Conservation (phyloP, 2,797 vertebrate genomes). For the Morus bassanus region DNA sequence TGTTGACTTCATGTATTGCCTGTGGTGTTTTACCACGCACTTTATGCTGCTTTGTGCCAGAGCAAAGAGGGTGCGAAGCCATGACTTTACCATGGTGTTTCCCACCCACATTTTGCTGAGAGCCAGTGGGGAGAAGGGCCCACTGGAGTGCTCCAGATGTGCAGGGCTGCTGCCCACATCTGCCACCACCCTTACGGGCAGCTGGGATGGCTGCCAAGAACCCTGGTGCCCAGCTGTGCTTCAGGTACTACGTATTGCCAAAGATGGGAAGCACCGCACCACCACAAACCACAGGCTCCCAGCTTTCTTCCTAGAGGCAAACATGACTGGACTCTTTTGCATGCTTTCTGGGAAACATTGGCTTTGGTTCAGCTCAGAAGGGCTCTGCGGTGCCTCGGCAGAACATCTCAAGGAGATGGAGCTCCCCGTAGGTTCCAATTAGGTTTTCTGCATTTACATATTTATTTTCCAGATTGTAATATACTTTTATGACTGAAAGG, state of each 20-base stretch:
- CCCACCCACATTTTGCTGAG: background rate
- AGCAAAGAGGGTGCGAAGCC: background rate
- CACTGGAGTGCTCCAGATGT: background rate
- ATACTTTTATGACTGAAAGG: background rate
- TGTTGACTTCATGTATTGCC: background rate
- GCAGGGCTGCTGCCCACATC: background rate
- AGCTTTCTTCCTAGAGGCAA: background rate
- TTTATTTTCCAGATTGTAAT: background rate
- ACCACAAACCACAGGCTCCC: background rate
- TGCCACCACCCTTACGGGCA: rapidly evolving
- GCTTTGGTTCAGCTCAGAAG: background rate
- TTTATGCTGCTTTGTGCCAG: background rate
- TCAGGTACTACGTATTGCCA: background rate
- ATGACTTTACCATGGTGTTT: background rate
- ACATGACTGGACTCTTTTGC: background rate
- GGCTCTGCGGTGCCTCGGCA: background rate
- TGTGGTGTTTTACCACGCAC: rapidly evolving
- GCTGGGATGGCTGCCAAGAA: rapidly evolving
- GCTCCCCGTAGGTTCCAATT: background rate
- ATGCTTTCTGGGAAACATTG: background rate
- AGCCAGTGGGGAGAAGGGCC: background rate
- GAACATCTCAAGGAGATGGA: background rate
- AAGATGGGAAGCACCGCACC: background rate
- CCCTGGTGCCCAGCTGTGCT: background rate
- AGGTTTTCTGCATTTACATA: background rate